These are phyloP conservation scores for Acanthopleura granulata DNA, from an alignment of 2,888 invertebrate species.

Conservation along the genomic window DNA sequence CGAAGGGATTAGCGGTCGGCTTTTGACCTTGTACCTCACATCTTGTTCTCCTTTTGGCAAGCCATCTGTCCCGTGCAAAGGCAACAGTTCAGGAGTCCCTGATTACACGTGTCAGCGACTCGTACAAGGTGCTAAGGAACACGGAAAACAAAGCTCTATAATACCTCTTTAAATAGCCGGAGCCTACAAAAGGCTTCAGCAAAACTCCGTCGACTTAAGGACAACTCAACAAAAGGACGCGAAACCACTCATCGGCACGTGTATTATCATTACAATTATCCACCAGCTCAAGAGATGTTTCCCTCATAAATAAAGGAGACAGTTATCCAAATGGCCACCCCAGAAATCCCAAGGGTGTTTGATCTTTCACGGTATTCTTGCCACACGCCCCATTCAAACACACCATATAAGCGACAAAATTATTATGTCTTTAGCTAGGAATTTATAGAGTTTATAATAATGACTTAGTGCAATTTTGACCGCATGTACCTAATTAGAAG, in stretches of 20 bases:
- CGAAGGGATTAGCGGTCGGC: not conserved
- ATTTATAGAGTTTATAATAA: too few species aligned
- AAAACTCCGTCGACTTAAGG: not conserved
- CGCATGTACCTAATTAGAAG: too few species aligned
- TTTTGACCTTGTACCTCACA: constrained; percentile 4
- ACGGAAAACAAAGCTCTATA: constrained; percentile 3
- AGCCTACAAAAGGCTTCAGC: not conserved
- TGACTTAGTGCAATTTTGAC: too few species aligned
- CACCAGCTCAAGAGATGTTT: too few species aligned
- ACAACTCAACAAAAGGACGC: not conserved
- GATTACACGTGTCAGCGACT: constrained; percentile 10
- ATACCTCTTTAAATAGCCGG: not conserved
- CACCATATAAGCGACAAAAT: too few species aligned
- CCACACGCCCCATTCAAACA: too few species aligned
- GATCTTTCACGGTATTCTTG: too few species aligned
- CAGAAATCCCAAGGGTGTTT: too few species aligned
- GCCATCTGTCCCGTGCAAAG: constrained; percentile 3
- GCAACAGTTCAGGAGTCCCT: not conserved
- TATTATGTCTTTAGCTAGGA: too few species aligned
- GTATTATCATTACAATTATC: constrained; percentile 4
- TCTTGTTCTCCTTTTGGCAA: not conserved
- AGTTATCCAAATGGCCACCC: too few species aligned
- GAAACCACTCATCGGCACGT: not conserved
- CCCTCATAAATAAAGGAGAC: too few species aligned
- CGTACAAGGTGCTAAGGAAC: not conserved